Conservation (phyloP, 2,888 invertebrate genomes). For the Atrina japonica region DNA sequence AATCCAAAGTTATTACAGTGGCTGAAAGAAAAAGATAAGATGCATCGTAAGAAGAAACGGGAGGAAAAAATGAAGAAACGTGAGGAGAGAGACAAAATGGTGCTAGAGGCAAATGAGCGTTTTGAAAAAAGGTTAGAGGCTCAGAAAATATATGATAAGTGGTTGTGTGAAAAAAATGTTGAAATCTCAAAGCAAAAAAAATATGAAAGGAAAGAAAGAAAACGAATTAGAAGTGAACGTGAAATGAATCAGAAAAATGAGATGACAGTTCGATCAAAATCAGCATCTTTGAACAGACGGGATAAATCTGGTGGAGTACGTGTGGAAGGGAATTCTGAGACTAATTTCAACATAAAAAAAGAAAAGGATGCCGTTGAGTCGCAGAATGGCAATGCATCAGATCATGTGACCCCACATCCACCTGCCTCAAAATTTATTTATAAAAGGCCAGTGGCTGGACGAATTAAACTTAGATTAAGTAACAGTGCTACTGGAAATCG, state of each 20-base stretch:
- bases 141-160: constrained; percentile 61
- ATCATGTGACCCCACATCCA: constrained; percentile 53
- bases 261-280: constrained; percentile 48
- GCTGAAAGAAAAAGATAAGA: constrained; percentile 65
- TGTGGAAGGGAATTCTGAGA: constrained; percentile 30
- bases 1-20: constrained; percentile 60
- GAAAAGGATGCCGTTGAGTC: constrained; percentile 5
- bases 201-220: constrained; percentile 53
- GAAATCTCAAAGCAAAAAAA: constrained; percentile 43
- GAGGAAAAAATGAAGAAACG: constrained; percentile 63
- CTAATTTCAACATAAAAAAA: constrained; percentile 7
- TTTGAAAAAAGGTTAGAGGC: constrained; percentile 56
- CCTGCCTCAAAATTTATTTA: constrained; percentile 72
- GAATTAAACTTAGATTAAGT: constrained; percentile 60
- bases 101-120: constrained; percentile 60
- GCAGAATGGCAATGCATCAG: not conserved
- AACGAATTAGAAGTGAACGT: constrained; percentile 40
- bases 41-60: constrained; percentile 56
- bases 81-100: constrained; percentile 60
- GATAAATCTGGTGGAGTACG: constrained; percentile 8
- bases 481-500: constrained; percentile 47
- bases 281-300: constrained; percentile 39
- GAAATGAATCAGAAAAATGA: constrained; percentile 34
- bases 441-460: constrained; percentile 70
- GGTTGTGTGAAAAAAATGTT: constrained; percentile 67